Evolutionary conservation across 2,797 vertebrate species (phyloP), one percentile per base, ranked within the genome.

Genomic region (Chelidonichthys spinosus): DNA sequence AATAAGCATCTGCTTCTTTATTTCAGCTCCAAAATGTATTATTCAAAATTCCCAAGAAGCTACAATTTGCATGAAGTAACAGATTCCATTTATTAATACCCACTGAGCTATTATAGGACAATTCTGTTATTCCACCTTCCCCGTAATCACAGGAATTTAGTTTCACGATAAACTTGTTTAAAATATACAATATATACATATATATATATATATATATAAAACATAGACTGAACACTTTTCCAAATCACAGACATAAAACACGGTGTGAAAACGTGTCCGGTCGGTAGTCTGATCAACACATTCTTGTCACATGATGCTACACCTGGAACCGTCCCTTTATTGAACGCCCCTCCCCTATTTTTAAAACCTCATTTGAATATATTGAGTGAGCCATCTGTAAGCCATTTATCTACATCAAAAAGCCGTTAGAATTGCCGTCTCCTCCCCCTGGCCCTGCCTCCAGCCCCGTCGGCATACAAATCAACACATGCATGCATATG

Each of bases 321-420:
- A 82, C 76, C 71, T 80, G 63, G 81, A 84, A 81, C 74, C 18
- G 37, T 65, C 68, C 85, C 72, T 58, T 68, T 75, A 90, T 84
- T 64, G 70, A 76, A 79, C 69, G 77, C 79, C 81, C 85, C 87
- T 79, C 92, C 91, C 76, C 58, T 79, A 70, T 89, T 86, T 92
- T 92, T 92, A 93, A 88, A 25, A 86, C 92, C 92, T 93, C 88
- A 92, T 94, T 94, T 94, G 84, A 94, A 94, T 93, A 87, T 93
- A 95, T 93, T 94, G 93, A 95, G 90, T 87, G 86, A 89, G 83
- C 94, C 94, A 95, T 95, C 94, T 95, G 94, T 94, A 95, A 92
- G 81, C 89, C 92, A 95, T 95, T 94, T 92, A 93, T 94, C 93
- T 94, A 86, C 92, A 95, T 95, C 93, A 93, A 93, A 94, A 93